Evolutionary conservation across 2,888 invertebrate genomes (phyloP), one percentile per base, ranked within the genome.

Genomic region (Drosophila histrio): DNA sequence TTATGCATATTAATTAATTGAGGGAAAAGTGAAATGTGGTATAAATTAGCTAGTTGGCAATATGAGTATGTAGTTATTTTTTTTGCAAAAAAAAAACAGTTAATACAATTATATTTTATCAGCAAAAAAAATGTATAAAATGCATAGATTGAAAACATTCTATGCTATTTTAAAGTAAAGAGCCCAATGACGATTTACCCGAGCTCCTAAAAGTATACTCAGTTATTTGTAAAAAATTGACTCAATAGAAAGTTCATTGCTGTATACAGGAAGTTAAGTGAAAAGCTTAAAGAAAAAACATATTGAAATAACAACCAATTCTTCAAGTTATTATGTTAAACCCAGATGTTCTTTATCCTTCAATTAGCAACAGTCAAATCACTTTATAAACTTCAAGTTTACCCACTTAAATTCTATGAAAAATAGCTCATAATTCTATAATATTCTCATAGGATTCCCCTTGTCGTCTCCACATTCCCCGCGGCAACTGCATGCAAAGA

Each of bases 371-470:
- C 41, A 44, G 53, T 67, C 39, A 52, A 61, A 43, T 66, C 41
- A 26, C 41, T 62, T 62, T 47, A 22, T 47, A 57, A 49, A 50
- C 52, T 17, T 19, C 22, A 15, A 30, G 54, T 39, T 36, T 28
- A 17, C 11, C 60, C 57, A 75, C 72, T 73, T 73, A 61, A 64
- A 58, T 53, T 61, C 76, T 43, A 70, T 75, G 61, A 70, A 58
- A 61, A 75, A 75, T 70, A 36, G 60, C 57, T 56, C 71, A 75
- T 75, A 70, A 73, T 73, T 61, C 49, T 44, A 47, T 75, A 73
- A 75, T 53, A 57, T 57, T 50, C 58, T 43, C 58, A 58, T 44
- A 39, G 38, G 19, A 26, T 28, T n/a, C 22, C 13, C 34, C 28
- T 4, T 21, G 19, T 6, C 28, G 17, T 11, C 38, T 19, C 9